These are phyloP conservation scores for Calidris pugnax DNA, from an alignment of 2,113 vertebrate species.

Conservation along the genomic window DNA sequence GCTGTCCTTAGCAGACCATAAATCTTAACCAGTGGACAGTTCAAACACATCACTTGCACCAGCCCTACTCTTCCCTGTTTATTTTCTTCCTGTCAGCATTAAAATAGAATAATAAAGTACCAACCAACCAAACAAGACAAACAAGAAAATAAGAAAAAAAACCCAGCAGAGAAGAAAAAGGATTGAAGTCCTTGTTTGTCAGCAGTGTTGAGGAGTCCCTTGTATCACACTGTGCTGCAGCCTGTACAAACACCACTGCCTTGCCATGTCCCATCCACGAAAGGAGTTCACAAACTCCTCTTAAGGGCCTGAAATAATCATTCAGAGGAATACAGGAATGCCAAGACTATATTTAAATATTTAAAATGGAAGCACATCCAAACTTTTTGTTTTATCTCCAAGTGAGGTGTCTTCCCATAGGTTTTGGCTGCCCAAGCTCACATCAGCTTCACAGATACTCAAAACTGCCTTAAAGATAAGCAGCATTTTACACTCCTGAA, in stretches of 20 bases:
- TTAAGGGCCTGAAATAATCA: background rate
- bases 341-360: background rate
- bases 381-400: background rate
- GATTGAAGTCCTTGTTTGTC: background rate
- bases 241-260: background rate
- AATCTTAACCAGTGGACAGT: constrained; percentile 20
- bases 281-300: background rate
- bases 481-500: background rate
- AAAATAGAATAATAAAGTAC: constrained; percentile 29
- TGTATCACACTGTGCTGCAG: background rate
- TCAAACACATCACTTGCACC: constrained; percentile 35
- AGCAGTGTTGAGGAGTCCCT: background rate
- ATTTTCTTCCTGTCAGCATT: constrained; percentile 58
- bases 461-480: background rate
- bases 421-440: background rate
- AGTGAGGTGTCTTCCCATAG: background rate
- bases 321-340: background rate
- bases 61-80: constrained; percentile 41
- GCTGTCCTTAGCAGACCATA: constrained; percentile 38
- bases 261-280: fast-evolving
- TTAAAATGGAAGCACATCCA: background rate
- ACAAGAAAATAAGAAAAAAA: constrained; percentile 26
- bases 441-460: background rate
- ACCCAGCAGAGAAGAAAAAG: background rate
- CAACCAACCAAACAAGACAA: background rate